These are phyloP conservation scores for Tachyglossus aculeatus DNA, from an alignment of 2,797 vertebrate species.

Conservation along the genomic window DNA sequence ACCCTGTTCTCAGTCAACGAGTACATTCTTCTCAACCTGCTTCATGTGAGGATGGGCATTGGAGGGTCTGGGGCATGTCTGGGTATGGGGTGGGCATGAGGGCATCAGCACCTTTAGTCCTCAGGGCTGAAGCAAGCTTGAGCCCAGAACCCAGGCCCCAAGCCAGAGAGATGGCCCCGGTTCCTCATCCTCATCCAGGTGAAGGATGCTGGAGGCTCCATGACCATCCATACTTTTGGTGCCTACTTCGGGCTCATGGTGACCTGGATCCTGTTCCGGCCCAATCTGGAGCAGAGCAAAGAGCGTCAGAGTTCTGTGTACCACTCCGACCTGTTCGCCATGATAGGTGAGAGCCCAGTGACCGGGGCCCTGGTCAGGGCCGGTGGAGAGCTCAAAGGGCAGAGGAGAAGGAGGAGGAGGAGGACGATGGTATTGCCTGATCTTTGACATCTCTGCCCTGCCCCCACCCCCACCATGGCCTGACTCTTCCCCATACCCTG, in stretches of 20 bases:
- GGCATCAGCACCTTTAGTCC: too few species aligned
- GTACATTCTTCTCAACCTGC: constrained; percentile 84
- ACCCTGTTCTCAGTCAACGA: constrained; percentile 92
- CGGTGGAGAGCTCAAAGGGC: too few species aligned
- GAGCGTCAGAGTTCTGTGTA: constrained; percentile 83
- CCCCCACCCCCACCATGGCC: too few species aligned
- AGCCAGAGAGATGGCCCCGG: too few species aligned
- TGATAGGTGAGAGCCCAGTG: constrained; percentile 86
- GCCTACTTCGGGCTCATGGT: constrained; percentile 93
- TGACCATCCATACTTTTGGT: constrained; percentile 94
- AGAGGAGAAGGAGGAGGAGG: too few species aligned
- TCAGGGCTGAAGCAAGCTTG: too few species aligned
- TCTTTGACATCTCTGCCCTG: neutral
- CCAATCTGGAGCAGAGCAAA: constrained; percentile 84
- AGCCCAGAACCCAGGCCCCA: too few species aligned
- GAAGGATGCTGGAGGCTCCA: constrained; percentile 93
- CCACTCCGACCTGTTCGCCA: constrained; percentile 91
- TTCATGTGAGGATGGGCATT: constrained; percentile 81
- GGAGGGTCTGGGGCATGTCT: neutral
- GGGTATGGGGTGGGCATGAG: too few species aligned
- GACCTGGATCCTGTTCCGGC: constrained; percentile 89
- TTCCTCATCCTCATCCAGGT: too few species aligned
- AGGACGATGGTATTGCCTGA: neutral
- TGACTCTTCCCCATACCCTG: too few species aligned
- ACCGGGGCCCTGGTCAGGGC: neutral